Percentiles rank a stretch among this genome's conserved stretches.
phyloP scores from a whole-genome alignment of 2,113 vertebrate species.

The Poecile atricapillus region DNA sequence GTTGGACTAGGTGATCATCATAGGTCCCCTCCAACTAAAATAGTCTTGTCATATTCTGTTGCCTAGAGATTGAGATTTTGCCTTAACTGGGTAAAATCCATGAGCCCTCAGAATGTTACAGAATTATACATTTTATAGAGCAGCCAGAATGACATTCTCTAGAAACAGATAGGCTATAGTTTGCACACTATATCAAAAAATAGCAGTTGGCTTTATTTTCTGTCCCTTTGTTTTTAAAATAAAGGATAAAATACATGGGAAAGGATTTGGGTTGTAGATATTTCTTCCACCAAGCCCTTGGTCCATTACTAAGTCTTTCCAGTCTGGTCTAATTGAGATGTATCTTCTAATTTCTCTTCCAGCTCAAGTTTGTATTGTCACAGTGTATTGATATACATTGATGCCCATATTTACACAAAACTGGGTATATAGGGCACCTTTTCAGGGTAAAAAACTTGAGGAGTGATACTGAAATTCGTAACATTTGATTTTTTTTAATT shows the following conservation, averaged over 20 bases:
- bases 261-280: neutral
- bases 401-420: neutral
- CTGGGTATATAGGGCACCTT: neutral
- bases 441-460: neutral
- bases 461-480: neutral
- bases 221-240: neutral
- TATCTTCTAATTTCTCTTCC: neutral
- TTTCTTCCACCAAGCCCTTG: neutral
- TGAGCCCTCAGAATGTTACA: neutral
- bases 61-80: neutral
- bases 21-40: neutral
- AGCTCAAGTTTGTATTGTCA: neutral
- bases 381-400: neutral
- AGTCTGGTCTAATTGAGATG: neutral
- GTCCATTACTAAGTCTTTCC: neutral
- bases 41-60: neutral
- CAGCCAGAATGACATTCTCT: neutral
- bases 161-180: neutral
- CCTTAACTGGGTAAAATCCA: neutral
- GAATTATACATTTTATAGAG: neutral
- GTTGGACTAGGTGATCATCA: neutral
- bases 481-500: neutral
- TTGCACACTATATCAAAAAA: neutral
- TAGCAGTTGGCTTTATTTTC: neutral
- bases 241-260: neutral